Conservation (phyloP, 2,888 invertebrate species). For the Oegoconia quadripuncta region DNA sequence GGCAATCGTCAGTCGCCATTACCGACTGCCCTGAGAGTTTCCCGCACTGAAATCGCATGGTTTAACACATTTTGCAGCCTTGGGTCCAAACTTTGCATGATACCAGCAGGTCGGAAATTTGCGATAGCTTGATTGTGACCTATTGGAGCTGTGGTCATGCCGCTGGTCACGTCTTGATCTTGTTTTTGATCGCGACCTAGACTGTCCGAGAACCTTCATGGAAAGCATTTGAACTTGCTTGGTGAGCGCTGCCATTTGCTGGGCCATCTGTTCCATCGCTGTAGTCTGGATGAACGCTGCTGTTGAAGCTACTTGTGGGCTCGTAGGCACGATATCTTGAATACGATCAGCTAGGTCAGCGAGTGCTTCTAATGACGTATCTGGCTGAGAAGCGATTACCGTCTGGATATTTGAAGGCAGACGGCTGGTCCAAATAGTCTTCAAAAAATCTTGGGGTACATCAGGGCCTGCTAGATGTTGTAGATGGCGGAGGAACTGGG, state of each 20-base stretch:
- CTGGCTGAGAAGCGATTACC: slow-evolving; percentile 16
- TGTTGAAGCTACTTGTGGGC: slow-evolving; percentile 12
- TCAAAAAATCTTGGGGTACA: slow-evolving; percentile 16
- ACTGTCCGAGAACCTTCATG: too few species aligned
- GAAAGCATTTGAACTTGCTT: not conserved
- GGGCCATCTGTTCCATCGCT: not conserved
- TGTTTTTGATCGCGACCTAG: too few species aligned
- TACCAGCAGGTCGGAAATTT: slow-evolving; percentile 17
- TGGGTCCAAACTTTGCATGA: slow-evolving; percentile 11
- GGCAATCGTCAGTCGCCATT: slow-evolving; percentile 26
- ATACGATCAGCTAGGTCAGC: slow-evolving; percentile 12
- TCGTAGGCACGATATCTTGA: slow-evolving; percentile 8
- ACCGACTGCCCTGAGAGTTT: slow-evolving; percentile 25
- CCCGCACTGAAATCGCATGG: slow-evolving; percentile 14
- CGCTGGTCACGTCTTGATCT: not conserved
- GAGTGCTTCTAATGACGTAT: slow-evolving; percentile 8
- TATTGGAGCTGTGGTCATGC: slow-evolving; percentile 15
- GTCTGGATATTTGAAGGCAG: slow-evolving; percentile 16
- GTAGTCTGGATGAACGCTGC: too few species aligned
- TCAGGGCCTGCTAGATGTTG: slow-evolving; percentile 15
- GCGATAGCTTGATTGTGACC: slow-evolving; percentile 12
- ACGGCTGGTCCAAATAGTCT: slow-evolving; percentile 17
- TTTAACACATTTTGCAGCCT: slow-evolving; percentile 10
- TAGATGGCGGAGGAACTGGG: slow-evolving; percentile 20
- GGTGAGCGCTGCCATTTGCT: not conserved